These are phyloP conservation scores for Dendrocincla tyrannina DNA, from an alignment of 2,797 vertebrate species.

Conservation along the genomic window DNA sequence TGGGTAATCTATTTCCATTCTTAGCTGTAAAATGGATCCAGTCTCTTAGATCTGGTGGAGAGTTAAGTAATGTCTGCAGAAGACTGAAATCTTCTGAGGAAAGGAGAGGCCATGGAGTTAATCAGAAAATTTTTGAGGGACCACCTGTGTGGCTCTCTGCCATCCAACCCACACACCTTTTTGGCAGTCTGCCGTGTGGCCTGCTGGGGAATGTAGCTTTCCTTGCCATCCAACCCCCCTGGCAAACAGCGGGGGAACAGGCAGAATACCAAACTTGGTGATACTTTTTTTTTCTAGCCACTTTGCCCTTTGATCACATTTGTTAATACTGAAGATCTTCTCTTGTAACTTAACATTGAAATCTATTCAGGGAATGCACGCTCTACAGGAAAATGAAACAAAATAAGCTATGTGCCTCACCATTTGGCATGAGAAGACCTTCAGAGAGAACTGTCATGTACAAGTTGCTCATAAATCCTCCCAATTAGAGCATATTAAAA, in stretches of 20 bases:
- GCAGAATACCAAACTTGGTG: neutral
- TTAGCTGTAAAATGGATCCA: constrained; percentile 24
- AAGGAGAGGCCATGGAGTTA: constrained; percentile 47
- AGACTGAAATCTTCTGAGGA: constrained; percentile 24
- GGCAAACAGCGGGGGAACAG: constrained; percentile 11
- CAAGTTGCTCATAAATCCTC: constrained; percentile 11
- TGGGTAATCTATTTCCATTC: constrained; percentile 15
- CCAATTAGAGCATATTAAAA: constrained; percentile 16
- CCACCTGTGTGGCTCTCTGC: constrained; percentile 60
- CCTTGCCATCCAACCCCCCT: constrained; percentile 4
- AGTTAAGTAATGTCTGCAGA: constrained; percentile 23
- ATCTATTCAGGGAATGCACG: neutral
- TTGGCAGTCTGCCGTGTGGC: constrained; percentile 21
- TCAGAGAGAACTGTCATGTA: constrained; percentile 3
- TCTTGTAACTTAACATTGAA: neutral
- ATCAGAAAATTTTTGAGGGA: constrained; percentile 54
- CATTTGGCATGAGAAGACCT: neutral
- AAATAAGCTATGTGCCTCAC: neutral
- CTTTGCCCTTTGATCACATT: constrained; percentile 28
- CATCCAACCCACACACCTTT: constrained; percentile 46
- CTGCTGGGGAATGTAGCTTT: constrained; percentile 19
- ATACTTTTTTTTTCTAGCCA: neutral
- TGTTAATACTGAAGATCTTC: neutral
- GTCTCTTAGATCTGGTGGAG: constrained; percentile 7
- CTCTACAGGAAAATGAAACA: constrained; percentile 15